Percentiles rank a stretch among this genome's conserved stretches.
Conservation (phyloP, 2,113 vertebrate genomes). For the Onychostruthus taczanowskii region DNA sequence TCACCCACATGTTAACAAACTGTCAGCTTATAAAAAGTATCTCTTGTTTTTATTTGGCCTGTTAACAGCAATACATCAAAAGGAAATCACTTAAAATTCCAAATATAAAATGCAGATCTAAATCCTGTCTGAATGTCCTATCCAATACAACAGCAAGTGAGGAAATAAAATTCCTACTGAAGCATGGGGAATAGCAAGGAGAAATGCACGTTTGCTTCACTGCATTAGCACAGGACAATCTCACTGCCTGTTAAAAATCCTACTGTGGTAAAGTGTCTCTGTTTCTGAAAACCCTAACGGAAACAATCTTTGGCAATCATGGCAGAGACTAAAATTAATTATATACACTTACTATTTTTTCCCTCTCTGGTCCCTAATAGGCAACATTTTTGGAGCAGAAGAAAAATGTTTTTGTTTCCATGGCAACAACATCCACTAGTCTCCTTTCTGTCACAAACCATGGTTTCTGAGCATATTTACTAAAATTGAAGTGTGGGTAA, state of each 20-base stretch:
- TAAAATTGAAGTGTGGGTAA: constrained; percentile 67
- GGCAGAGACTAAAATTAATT: constrained; percentile 49
- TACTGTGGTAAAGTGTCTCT: background rate
- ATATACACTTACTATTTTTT: constrained; percentile 1
- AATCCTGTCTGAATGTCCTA: background rate
- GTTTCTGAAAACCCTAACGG: background rate
- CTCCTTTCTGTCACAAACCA: constrained; percentile 62
- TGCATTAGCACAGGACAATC: background rate
- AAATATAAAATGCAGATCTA: constrained; percentile 22
- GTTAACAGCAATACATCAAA: background rate
- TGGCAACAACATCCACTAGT: constrained; percentile 63
- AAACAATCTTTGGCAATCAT: constrained; percentile 3
- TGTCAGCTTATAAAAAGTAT: background rate
- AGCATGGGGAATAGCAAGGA: background rate
- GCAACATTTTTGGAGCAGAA: constrained; percentile 64
- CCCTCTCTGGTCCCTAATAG: constrained; percentile 58
- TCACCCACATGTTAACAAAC: background rate
- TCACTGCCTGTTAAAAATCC: background rate
- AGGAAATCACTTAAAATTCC: background rate
- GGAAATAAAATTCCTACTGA: background rate
- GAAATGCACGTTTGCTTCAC: background rate
- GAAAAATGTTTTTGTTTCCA: constrained; percentile 76
- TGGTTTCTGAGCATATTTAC: constrained; percentile 66
- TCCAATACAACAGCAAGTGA: background rate
- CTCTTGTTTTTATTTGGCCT: background rate